Conservation (phyloP, 2,113 vertebrate species). For the Atlantisia rogersi region DNA sequence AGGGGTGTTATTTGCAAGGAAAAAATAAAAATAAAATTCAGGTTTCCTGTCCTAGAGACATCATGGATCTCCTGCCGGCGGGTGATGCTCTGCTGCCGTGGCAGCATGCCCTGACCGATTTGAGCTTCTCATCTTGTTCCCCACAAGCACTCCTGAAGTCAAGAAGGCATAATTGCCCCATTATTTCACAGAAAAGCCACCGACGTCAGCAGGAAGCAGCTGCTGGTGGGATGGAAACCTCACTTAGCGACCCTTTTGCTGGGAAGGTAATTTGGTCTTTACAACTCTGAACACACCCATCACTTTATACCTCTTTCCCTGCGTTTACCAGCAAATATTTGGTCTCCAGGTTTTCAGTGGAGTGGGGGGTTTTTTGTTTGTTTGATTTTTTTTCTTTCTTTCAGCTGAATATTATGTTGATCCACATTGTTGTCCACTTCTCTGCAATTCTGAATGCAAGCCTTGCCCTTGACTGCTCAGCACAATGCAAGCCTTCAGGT, state of each 20-base stretch:
- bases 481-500: constrained; percentile 34
- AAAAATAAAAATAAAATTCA: neutral
- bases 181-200: constrained; percentile 32
- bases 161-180: neutral
- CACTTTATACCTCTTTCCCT: neutral
- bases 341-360: neutral
- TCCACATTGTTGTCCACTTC: neutral
- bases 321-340: constrained; percentile 24
- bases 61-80: neutral
- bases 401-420: constrained; percentile 18
- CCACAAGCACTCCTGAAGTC: neutral
- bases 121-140: neutral
- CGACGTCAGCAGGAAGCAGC: neutral
- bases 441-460: neutral
- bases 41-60: neutral
- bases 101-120: neutral
- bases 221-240: constrained; percentile 8
- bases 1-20: neutral
- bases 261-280: constrained; percentile 3
- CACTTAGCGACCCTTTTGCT: neutral
- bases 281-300: neutral
- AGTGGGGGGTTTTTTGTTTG: too few species aligned
- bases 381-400: neutral
- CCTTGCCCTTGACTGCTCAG: constrained; percentile 32
- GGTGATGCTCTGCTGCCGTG: neutral